Evolutionary conservation across 1,140 invertebrate species (phyloP).

Genomic region (Ctenoplectra terminalis): DNA sequence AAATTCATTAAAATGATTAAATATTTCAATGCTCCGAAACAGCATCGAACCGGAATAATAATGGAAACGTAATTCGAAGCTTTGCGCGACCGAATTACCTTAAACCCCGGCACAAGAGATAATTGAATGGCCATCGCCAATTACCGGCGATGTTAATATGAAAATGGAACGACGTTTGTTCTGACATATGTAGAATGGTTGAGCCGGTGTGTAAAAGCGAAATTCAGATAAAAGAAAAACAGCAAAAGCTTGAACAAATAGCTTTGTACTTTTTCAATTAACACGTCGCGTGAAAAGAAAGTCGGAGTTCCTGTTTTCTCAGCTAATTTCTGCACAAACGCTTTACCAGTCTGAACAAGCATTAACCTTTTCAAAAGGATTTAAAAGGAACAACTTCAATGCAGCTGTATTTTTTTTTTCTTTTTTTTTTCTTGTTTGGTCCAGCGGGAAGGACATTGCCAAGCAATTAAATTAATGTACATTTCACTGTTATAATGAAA

Average conservation of each 20-base stretch:
- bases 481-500: neutral
- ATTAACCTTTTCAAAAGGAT: constrained; percentile 12
- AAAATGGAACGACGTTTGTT: constrained; percentile 6
- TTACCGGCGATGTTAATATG: neutral
- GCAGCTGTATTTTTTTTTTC: neutral
- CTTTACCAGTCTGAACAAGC: neutral
- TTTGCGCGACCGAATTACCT: neutral
- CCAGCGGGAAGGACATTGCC: neutral
- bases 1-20: neutral
- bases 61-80: neutral
- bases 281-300: constrained; percentile 26
- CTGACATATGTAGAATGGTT: neutral
- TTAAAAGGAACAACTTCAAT: neutral
- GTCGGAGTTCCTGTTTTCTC: constrained; percentile 12
- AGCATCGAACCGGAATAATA: neutral
- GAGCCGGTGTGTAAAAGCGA: neutral
- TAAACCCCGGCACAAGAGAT: neutral
- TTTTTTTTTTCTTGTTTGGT: neutral
- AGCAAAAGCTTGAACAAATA: constrained; percentile 16
- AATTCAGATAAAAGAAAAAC: constrained; percentile 15
- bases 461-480: constrained; percentile 22
- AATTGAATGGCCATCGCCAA: neutral
- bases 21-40: neutral
- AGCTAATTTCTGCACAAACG: constrained; percentile 22
- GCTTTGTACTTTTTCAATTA: constrained; percentile 38